These are phyloP conservation scores for Mactra quadrangularis DNA, from an alignment of 1,140 invertebrate species.

Conservation along the genomic window DNA sequence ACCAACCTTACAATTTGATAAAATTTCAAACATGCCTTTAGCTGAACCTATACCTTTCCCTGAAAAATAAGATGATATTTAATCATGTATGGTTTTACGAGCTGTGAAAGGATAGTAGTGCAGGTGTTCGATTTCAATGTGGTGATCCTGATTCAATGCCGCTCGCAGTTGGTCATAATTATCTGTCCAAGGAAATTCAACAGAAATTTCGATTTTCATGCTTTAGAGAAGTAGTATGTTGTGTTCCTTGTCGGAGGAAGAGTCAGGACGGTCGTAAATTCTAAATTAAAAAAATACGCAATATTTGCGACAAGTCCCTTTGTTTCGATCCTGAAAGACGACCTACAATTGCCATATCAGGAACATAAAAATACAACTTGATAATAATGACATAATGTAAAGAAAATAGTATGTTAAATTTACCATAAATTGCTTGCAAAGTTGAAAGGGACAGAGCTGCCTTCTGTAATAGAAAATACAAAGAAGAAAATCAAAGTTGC, in stretches of 20 bases:
- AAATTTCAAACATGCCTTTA: slow-evolving; percentile 39
- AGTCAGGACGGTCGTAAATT: too few relatives aligned
- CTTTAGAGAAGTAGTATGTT: too few relatives aligned
- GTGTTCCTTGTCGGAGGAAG: too few relatives aligned
- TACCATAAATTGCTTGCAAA: slow-evolving; percentile 41
- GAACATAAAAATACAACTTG: too few relatives aligned
- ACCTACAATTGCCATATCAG: too few relatives aligned
- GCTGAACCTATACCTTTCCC: slow-evolving; percentile 30
- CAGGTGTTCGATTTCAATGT: not conserved
- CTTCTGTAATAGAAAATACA: slow-evolving; percentile 24
- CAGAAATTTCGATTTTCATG: too few relatives aligned
- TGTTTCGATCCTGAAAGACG: too few relatives aligned
- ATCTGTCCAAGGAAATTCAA: too few relatives aligned
- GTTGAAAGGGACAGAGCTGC: slow-evolving; percentile 5
- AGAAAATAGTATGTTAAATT: not conserved
- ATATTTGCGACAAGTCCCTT: too few relatives aligned
- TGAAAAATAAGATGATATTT: not conserved
- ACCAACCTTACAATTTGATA: slow-evolving; percentile 25
- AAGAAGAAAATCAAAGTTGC: not conserved
- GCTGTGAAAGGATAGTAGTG: not conserved
- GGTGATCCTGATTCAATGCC: too few relatives aligned
- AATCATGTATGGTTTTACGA: not conserved
- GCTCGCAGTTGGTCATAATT: too few relatives aligned
- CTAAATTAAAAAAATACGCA: too few relatives aligned
- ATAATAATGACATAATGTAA: not conserved